Evolutionary conservation across 2,113 vertebrate genomes (phyloP).

Genomic region (Strix uralensis): DNA sequence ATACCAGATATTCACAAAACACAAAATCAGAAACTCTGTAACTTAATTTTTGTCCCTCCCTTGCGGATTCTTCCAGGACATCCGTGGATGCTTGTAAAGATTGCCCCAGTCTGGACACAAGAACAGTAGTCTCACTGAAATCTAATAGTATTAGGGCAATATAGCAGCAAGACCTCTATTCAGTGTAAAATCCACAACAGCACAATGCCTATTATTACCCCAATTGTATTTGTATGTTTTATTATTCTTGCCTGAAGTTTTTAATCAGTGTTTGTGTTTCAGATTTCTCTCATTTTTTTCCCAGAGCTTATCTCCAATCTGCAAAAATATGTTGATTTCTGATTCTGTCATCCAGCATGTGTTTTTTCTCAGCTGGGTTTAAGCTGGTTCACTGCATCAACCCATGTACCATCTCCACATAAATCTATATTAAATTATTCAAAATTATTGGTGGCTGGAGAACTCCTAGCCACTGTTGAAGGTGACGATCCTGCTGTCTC

Average conservation of each 20-base stretch:
- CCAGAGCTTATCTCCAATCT: neutral
- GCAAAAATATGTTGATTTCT: neutral
- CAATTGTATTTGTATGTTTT: neutral
- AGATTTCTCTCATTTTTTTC: neutral
- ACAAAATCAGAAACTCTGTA: neutral
- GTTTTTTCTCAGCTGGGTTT: neutral
- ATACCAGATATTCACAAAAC: neutral
- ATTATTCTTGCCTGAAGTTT: neutral
- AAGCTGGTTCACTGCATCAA: neutral
- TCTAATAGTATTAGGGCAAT: neutral
- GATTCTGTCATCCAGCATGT: neutral
- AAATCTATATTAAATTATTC: neutral
- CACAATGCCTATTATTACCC: neutral
- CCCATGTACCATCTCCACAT: neutral
- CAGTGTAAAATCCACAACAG: neutral
- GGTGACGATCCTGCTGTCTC: rapidly evolving
- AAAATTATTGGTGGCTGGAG: neutral
- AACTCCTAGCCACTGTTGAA: neutral
- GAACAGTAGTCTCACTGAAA: neutral
- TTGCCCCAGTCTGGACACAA: neutral
- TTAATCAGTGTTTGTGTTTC: neutral
- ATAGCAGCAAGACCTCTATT: neutral
- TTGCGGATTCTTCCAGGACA: neutral
- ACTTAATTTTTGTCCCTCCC: neutral
- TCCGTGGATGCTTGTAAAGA: neutral